phyloP scores from a whole-genome alignment of 1,140 invertebrate species.

The Cyphomyrmex costatus region DNA sequence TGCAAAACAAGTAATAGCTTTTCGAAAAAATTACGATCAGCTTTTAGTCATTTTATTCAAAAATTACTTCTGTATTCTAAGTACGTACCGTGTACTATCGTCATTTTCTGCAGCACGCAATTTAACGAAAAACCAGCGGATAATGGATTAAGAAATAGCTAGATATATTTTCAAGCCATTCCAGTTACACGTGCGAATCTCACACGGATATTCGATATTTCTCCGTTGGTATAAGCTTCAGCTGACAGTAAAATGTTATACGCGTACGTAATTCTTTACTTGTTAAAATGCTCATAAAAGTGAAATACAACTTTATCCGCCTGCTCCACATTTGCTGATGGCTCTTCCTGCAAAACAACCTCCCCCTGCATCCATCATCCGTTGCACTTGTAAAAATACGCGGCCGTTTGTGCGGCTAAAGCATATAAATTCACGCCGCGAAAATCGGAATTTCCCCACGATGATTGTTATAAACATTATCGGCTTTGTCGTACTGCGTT shows the following conservation, averaged over 20 bases:
- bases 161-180: background rate
- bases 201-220: background rate
- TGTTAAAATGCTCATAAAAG: conserved; percentile 43
- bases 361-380: background rate
- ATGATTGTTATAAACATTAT: conserved; percentile 1
- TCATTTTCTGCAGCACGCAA: background rate
- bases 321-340: background rate
- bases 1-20: background rate
- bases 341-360: conserved; percentile 9
- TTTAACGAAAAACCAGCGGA: background rate
- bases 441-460: background rate
- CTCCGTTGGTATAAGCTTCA: background rate
- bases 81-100: background rate
- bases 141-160: background rate
- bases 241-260: conserved; percentile 37
- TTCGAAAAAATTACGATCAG: too few species aligned
- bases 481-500: background rate
- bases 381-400: conserved; percentile 23
- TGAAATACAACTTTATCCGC: conserved; percentile 32
- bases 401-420: background rate
- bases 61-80: conserved; percentile 6
- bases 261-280: conserved; percentile 30
- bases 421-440: background rate
- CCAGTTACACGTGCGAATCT: conserved; percentile 9
- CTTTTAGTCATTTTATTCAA: background rate